phyloP scores from a whole-genome alignment of 2,797 vertebrate species.

The Diglossa cyanea region DNA sequence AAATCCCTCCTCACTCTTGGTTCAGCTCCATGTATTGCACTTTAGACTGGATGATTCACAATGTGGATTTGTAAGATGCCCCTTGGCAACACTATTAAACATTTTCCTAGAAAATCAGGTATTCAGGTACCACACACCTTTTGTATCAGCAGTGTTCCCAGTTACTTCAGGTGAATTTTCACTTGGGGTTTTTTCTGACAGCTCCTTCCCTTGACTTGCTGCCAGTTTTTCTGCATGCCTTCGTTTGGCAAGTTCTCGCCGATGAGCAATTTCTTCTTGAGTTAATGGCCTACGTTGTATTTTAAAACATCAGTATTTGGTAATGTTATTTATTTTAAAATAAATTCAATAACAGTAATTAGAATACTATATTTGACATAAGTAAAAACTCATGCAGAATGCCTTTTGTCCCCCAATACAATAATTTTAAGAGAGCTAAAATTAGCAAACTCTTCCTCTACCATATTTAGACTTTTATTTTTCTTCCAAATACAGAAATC shows the following conservation, averaged over 20 bases:
- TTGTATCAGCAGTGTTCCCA: background rate
- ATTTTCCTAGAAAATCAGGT: background rate
- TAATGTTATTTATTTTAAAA: background rate
- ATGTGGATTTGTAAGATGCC: accelerated
- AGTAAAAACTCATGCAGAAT: background rate
- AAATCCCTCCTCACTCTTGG: background rate
- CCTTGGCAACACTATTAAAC: background rate
- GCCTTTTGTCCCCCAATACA: background rate
- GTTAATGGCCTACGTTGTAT: slow-evolving; percentile 81
- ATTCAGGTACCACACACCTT: slow-evolving; percentile 56
- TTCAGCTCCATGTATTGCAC: background rate
- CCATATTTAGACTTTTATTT: background rate
- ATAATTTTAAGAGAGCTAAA: background rate
- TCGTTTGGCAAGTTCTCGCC: slow-evolving; percentile 82
- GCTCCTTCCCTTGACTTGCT: slow-evolving; percentile 66
- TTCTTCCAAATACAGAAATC: background rate
- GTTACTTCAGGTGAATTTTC: slow-evolving; percentile 13
- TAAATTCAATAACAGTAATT: background rate
- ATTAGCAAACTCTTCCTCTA: background rate
- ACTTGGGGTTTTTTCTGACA: slow-evolving; percentile 10
- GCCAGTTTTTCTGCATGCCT: slow-evolving; percentile 86
- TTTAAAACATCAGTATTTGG: background rate
- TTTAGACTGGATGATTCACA: background rate
- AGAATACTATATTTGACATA: background rate
- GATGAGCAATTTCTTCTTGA: slow-evolving; percentile 86